A percentile compares a stretch with the other conserved stretches of the same genome.
These are phyloP conservation scores for Sylvia borin DNA, from an alignment of 2,797 vertebrate genomes.

Conservation along the genomic window DNA sequence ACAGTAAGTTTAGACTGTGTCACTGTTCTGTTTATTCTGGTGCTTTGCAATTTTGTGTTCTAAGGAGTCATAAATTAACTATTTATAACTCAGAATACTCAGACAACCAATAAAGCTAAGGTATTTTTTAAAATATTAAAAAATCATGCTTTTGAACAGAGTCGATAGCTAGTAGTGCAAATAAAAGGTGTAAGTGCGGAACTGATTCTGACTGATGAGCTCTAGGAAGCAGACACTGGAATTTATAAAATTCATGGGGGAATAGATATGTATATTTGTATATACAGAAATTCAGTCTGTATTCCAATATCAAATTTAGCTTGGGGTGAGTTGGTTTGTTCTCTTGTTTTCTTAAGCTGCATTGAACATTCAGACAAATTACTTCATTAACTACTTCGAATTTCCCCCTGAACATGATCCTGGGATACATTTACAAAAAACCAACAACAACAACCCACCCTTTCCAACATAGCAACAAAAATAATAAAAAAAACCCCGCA, in stretches of 20 bases:
- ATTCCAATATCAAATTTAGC: not conserved
- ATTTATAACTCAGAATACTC: not conserved
- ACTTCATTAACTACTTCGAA: not conserved
- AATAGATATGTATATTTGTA: not conserved
- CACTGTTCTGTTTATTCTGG: not conserved
- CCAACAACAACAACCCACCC: rapidly evolving
- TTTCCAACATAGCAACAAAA: not conserved
- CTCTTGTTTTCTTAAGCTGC: not conserved
- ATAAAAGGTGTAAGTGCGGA: not conserved
- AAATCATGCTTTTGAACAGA: not conserved
- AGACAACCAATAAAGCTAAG: not conserved
- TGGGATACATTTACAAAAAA: not conserved
- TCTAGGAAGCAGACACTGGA: not conserved
- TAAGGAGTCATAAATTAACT: not conserved
- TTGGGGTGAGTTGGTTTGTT: not conserved
- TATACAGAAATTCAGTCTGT: not conserved
- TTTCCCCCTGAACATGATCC: not conserved
- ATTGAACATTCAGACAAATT: not conserved
- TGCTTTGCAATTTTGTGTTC: not conserved
- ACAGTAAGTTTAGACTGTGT: not conserved
- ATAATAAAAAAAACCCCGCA: not conserved
- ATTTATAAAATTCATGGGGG: not conserved
- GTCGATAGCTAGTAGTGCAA: not conserved
- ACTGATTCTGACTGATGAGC: not conserved
- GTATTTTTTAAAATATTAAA: not conserved